Base-by-base conservation (phyloP, 2,797 vertebrate genomes). In the Sparus aurata region DNA sequence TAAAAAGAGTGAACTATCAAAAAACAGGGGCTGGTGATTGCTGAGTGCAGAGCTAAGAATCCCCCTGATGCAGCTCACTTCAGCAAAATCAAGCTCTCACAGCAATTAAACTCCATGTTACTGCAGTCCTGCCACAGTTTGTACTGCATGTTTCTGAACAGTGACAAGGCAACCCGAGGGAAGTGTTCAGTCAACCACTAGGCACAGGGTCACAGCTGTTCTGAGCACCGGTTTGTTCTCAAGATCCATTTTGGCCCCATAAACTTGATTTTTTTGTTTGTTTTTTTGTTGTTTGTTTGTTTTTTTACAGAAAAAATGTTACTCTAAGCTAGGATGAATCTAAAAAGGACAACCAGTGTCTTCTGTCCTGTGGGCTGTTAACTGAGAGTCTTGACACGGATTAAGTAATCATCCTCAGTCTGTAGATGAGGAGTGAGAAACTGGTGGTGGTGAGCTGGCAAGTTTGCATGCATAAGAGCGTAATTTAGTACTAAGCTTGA, bases 151-250 rank as follows among this genome's bases (percentile, higher is more conserved):
- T 74, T 41, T 77, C 59, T 62, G 50, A 90, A 85, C 83, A 81
- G 80, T 64, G 64, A 69, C 77, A 85, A 91, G 87, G 91, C 89
- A 87, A 90, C 75, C 83, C 65, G 1, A 84, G 85, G 77, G 65
- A 66, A 73, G 84, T 85, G 78, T 90, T 90, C 65, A 38, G 47
- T 27, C 5, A 70, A 86, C 82, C 84, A 65, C 80, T 66, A 91
- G 91, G 88, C 92, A 93, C 84, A 80, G 87, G 76, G 79, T 71
- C 70, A 80, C 73, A 3, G 73, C 85, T 80, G 78, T 75, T 90
- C 83, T 79, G 57, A 85, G 85, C 89, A 89, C 77, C 83, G 58
- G 64, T 83, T 84, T 77, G 20, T 75, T 80, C 75, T 75, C 9
- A 71, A 70, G 45, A 71, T 89, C 80, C 38, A 25, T 68, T 87